Evolutionary conservation across 2,888 invertebrate species (phyloP).

Genomic region (Ornithoptera alexandrae): DNA sequence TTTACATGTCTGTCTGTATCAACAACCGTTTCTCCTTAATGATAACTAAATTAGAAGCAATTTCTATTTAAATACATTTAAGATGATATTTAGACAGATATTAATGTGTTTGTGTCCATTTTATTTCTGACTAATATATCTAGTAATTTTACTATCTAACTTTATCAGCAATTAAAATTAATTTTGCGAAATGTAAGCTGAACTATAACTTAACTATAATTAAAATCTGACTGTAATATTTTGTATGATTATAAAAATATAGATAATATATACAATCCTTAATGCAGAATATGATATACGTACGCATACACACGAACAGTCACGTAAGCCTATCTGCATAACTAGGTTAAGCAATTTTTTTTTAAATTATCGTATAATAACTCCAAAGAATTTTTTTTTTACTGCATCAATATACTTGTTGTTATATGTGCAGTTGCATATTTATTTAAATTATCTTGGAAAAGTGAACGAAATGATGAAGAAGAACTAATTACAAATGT

Average conservation of each 20-base stretch:
- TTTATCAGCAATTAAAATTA: neutral
- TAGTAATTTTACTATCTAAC: neutral
- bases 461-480: too few species aligned
- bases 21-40: constrained; percentile 16
- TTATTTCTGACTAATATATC: constrained; percentile 3
- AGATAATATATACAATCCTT: too few species aligned
- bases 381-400: too few species aligned
- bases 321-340: neutral
- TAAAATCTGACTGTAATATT: too few species aligned
- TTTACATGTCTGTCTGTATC: constrained; percentile 14
- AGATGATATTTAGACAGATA: constrained; percentile 1
- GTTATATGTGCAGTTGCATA: too few species aligned
- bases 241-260: too few species aligned
- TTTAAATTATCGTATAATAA: neutral
- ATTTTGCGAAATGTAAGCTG: neutral
- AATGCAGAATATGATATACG: neutral
- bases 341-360: neutral
- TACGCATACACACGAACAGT: neutral
- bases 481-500: too few species aligned
- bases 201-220: too few species aligned
- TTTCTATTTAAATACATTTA: constrained; percentile 8
- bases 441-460: too few species aligned
- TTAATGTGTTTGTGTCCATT: constrained; percentile 1
- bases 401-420: too few species aligned
- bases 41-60: constrained; percentile 3